phyloP scores from a whole-genome alignment of 1,140 invertebrate species.

The Nebria ingens region DNA sequence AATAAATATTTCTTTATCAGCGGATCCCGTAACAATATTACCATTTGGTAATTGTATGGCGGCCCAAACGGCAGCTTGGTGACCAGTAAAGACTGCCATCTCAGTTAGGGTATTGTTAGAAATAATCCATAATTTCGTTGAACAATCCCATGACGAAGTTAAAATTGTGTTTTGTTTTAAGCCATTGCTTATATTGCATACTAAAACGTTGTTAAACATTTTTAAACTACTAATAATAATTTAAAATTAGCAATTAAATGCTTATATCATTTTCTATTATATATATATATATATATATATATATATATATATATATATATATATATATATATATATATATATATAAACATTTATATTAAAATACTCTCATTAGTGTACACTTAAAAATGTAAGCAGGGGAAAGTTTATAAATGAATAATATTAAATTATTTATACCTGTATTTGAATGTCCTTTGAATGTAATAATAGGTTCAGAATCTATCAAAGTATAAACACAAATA shows the following conservation, averaged over 20 bases:
- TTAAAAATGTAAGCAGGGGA: too few relatives aligned
- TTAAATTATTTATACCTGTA: conserved; percentile 42
- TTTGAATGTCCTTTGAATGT: conserved; percentile 70
- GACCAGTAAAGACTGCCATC: conserved; percentile 55
- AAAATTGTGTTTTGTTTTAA: conserved; percentile 44
- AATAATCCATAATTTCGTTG: conserved; percentile 69
- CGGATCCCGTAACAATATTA: conserved; percentile 71
- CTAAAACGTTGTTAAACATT: conserved; percentile 32
- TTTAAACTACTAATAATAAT: too few relatives aligned
- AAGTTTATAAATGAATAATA: not conserved
- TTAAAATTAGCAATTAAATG: too few relatives aligned
- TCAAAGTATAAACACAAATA: conserved; percentile 64
- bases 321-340: not conserved
- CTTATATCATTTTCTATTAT: too few relatives aligned
- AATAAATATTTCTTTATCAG: conserved; percentile 81
- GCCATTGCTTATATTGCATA: conserved; percentile 53
- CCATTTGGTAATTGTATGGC: conserved; percentile 51
- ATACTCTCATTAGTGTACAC: too few relatives aligned
- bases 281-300: too few relatives aligned
- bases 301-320: too few relatives aligned
- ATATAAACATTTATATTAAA: not conserved
- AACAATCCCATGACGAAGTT: conserved; percentile 86
- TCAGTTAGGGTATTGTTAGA: conserved; percentile 32
- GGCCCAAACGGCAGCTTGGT: conserved; percentile 84
- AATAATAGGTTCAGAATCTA: conserved; percentile 46